Conservation (phyloP, 2,113 vertebrate species). For the Addax nasomaculatus region DNA sequence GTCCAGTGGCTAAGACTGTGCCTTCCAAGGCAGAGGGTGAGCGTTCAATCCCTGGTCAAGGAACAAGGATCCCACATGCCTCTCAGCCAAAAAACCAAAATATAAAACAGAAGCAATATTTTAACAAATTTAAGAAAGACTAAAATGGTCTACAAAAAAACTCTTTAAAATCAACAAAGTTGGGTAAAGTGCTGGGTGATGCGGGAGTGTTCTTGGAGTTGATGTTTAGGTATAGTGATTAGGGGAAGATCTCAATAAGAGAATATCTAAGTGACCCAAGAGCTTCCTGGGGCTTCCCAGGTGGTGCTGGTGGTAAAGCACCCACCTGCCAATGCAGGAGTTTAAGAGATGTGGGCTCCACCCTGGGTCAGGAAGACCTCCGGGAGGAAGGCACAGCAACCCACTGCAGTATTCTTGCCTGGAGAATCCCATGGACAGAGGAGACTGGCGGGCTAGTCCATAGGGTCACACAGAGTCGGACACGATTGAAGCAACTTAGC, state of each 20-base stretch:
- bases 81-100: fast-evolving
- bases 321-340: background rate
- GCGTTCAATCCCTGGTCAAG: background rate
- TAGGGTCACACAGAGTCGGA: background rate
- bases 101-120: background rate
- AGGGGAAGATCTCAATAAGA: background rate
- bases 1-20: background rate
- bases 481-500: background rate
- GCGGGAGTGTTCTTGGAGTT: background rate
- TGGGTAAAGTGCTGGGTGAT: background rate
- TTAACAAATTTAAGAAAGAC: background rate
- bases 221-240: background rate
- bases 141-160: background rate
- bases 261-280: background rate
- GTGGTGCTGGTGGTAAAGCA: background rate
- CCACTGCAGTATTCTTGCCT: background rate
- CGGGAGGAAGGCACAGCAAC: background rate
- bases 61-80: background rate
- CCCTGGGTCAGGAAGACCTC: background rate
- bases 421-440: background rate
- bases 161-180: background rate
- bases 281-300: background rate
- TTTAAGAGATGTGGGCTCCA: background rate
- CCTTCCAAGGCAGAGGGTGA: background rate
- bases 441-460: background rate